phyloP scores from a whole-genome alignment of 1,140 invertebrate species.

The Sweltsa coloradensis region DNA sequence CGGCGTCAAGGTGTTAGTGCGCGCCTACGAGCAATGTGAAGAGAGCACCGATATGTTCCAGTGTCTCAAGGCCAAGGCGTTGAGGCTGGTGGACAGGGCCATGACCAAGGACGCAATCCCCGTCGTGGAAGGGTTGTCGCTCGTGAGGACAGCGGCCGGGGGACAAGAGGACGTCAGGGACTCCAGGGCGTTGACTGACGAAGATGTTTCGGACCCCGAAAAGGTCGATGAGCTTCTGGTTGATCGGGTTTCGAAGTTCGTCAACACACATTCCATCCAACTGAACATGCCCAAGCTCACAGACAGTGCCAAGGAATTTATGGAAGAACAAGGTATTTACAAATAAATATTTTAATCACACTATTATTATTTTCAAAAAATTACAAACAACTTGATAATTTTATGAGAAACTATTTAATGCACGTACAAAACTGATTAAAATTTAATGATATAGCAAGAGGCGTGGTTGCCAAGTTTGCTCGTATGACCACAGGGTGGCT shows the following conservation, averaged over 20 bases:
- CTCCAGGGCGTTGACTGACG: conserved; percentile 32
- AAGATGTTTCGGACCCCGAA: conserved; percentile 33
- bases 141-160: conserved; percentile 29
- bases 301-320: conserved; percentile 11
- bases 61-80: conserved; percentile 51
- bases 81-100: conserved; percentile 46
- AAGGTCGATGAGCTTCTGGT: conserved; percentile 40
- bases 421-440: no score
- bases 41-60: conserved; percentile 43
- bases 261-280: conserved; percentile 45
- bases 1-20: not conserved
- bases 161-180: conserved; percentile 25
- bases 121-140: conserved; percentile 42
- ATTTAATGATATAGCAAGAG: no score
- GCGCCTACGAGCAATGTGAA: conserved; percentile 45
- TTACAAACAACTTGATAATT: no score
- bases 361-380: no score
- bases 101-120: conserved; percentile 44
- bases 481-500: no score
- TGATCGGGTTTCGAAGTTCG: conserved; percentile 39
- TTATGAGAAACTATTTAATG: no score
- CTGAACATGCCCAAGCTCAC: conserved; percentile 36
- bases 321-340: conserved; percentile 10
- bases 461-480: no score
- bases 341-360: no score